Percentiles rank a stretch among this genome's conserved stretches.
Evolutionary conservation across 2,797 vertebrate species (phyloP).

Genomic region (Uromys caudimaculatus): DNA sequence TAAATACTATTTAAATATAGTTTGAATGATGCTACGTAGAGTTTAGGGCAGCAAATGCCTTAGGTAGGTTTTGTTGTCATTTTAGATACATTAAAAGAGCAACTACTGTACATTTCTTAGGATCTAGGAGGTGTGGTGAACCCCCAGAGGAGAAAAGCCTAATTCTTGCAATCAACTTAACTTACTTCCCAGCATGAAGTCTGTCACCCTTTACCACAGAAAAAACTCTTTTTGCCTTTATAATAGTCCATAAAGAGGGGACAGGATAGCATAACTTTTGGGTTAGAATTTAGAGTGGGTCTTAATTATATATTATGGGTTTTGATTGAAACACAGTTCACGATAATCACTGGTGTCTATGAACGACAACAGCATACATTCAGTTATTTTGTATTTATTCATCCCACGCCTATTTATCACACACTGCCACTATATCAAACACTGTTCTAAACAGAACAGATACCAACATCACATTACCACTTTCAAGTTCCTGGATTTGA

Average conservation of each 20-base stretch:
- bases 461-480: background rate
- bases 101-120: background rate
- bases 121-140: background rate
- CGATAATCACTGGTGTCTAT: background rate
- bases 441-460: background rate
- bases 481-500: background rate
- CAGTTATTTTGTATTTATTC: background rate
- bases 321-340: background rate
- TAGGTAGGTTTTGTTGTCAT: constrained; percentile 61
- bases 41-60: constrained; percentile 55
- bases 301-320: constrained; percentile 3
- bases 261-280: background rate
- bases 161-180: constrained; percentile 8
- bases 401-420: background rate
- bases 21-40: constrained; percentile 68
- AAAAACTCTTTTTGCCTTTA: background rate
- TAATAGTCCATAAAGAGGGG: background rate
- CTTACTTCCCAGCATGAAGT: background rate
- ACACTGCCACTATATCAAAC: background rate
- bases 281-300: constrained; percentile 16
- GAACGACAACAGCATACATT: background rate
- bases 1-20: constrained; percentile 82
- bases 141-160: background rate
- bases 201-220: background rate
- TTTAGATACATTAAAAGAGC: constrained; percentile 49